These are phyloP conservation scores for Allygus modestus DNA, from an alignment of 2,888 invertebrate genomes.

Conservation along the genomic window DNA sequence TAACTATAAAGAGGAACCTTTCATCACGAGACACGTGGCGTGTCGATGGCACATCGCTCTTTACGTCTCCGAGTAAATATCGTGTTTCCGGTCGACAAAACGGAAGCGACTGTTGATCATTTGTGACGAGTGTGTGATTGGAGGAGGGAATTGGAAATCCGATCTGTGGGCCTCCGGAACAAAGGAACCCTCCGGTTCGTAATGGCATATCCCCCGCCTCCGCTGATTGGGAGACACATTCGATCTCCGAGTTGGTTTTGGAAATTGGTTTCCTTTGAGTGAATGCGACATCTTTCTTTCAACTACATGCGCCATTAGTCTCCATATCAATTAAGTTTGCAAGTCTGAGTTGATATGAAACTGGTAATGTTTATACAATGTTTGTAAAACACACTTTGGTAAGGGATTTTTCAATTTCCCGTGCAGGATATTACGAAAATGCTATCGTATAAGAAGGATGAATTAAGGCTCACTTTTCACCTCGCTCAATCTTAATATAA, in stretches of 20 bases:
- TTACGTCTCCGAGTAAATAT: conserved; percentile 14
- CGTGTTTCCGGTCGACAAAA: conserved; percentile 32
- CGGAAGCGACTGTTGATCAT: conserved; percentile 36
- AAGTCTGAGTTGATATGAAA: too few species aligned
- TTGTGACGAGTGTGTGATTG: conserved; percentile 22
- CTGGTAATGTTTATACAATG: too few species aligned
- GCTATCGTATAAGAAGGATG: too few species aligned
- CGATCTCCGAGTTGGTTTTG: conserved; percentile 18
- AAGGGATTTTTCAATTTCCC: too few species aligned
- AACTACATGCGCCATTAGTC: not conserved
- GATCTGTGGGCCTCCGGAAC: conserved; percentile 1
- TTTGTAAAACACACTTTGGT: too few species aligned
- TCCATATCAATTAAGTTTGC: too few species aligned
- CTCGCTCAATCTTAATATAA: too few species aligned
- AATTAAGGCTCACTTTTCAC: too few species aligned
- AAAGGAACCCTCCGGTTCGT: not conserved
- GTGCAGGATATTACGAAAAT: too few species aligned
- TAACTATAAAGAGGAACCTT: too few species aligned
- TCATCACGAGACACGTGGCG: not conserved
- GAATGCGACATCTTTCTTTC: not conserved
- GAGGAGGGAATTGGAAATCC: conserved; percentile 10
- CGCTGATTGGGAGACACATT: not conserved
- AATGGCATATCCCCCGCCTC: conserved; percentile 9
- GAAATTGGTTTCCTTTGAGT: conserved; percentile 22
- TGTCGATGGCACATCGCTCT: conserved; percentile 1